Percentiles rank a stretch among this genome's conserved stretches.
Evolutionary conservation across 2,113 vertebrate genomes (phyloP).

Genomic region (Cettia cetti): DNA sequence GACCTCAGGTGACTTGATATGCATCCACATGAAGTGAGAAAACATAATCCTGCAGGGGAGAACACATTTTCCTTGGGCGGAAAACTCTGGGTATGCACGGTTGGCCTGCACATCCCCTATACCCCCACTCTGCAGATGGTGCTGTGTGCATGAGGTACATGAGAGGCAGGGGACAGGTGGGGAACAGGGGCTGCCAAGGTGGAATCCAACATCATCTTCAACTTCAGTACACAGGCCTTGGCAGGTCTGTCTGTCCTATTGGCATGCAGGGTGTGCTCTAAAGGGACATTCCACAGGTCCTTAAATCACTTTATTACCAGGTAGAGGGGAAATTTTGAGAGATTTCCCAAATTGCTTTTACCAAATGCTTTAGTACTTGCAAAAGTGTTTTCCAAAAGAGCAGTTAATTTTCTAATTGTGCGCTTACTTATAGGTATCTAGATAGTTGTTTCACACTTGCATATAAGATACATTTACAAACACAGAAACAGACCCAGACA

Average conservation of each 20-base stretch:
- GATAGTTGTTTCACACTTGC: not conserved
- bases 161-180: not conserved
- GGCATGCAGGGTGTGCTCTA: not conserved
- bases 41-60: not conserved
- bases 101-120: not conserved
- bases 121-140: fast-evolving
- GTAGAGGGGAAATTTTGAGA: slow-evolving; percentile 1
- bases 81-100: not conserved
- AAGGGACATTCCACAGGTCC: slow-evolving; percentile 19
- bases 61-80: not conserved
- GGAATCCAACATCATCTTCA: not conserved
- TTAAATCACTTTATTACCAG: not conserved
- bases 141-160: fast-evolving
- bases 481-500: not conserved
- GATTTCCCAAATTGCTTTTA: not conserved
- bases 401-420: not conserved
- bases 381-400: not conserved
- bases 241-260: not conserved
- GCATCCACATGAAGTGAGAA: not conserved
- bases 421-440: not conserved
- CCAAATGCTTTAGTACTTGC: not conserved
- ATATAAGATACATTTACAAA: not conserved
- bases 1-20: not conserved
- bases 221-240: not conserved
- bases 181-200: not conserved